Percentiles rank a stretch among this genome's conserved stretches.
Evolutionary conservation across 2,888 invertebrate genomes (phyloP).

Genomic region (Neoascia interrupta): DNA sequence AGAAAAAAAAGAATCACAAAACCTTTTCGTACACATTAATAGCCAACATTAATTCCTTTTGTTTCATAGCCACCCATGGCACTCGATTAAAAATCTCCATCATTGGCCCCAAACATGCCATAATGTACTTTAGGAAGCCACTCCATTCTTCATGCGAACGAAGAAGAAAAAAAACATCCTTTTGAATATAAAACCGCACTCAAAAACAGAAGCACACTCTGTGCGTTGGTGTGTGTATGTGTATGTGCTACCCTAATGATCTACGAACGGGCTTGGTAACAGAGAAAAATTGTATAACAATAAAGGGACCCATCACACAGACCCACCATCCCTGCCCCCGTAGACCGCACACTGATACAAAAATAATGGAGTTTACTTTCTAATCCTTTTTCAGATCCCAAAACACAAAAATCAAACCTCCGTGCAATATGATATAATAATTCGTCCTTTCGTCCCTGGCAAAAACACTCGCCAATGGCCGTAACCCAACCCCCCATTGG

Average conservation of each 20-base stretch:
- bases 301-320: conserved; percentile 13
- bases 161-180: no score
- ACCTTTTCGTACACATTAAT: conserved; percentile 39
- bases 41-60: conserved; percentile 47
- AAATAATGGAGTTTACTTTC: conserved; percentile 65
- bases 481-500: not conserved
- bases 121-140: conserved; percentile 62
- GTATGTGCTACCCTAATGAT: conserved; percentile 53
- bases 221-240: no score
- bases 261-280: conserved; percentile 25
- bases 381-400: conserved; percentile 39
- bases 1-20: no score
- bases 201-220: conserved; percentile 66
- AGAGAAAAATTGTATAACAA: conserved; percentile 34
- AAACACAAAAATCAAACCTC: conserved; percentile 17
- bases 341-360: conserved; percentile 31
- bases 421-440: conserved; percentile 10
- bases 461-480: no score
- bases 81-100: conserved; percentile 51
- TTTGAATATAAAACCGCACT: conserved; percentile 69
- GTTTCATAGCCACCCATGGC: conserved; percentile 18
- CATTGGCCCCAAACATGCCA: conserved; percentile 58
- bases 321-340: not conserved
- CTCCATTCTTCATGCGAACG: conserved; percentile 31
- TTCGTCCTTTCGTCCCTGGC: no score